These are phyloP conservation scores for Pyrrhia umbra DNA, from an alignment of 2,888 invertebrate genomes.

Conservation along the genomic window DNA sequence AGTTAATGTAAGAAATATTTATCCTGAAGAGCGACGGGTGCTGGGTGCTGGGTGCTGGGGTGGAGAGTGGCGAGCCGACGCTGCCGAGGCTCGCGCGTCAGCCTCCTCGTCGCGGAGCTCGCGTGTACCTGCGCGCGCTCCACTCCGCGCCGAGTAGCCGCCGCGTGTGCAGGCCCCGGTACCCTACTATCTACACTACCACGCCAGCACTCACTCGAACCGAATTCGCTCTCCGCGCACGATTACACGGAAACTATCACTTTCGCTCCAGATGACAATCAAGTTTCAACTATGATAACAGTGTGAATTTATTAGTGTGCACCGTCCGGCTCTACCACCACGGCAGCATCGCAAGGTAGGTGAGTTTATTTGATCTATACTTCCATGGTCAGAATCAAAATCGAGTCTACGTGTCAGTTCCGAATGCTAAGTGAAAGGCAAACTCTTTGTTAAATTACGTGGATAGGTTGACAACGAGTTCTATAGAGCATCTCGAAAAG, in stretches of 20 bases:
- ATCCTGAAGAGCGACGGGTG: constrained; percentile 22
- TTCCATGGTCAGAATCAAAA: constrained; percentile 75
- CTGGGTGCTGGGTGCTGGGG: constrained; percentile 15
- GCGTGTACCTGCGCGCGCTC: constrained; percentile 62
- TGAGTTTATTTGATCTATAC: constrained; percentile 70
- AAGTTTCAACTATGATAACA: constrained; percentile 75
- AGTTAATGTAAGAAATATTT: constrained; percentile 5
- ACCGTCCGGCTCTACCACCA: constrained; percentile 68
- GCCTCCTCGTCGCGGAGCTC: constrained; percentile 41
- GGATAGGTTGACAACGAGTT: constrained; percentile 75
- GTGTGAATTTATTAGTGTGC: constrained; percentile 79
- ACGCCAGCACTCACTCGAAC: constrained; percentile 73
- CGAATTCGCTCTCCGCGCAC: constrained; percentile 64
- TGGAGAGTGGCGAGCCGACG: constrained; percentile 21
- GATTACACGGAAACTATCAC: constrained; percentile 79
- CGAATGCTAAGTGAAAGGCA: constrained; percentile 88
- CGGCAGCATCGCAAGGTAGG: constrained; percentile 78
- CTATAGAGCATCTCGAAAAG: constrained; percentile 62
- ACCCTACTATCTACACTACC: constrained; percentile 43
- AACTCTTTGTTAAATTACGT: constrained; percentile 86
- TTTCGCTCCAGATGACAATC: constrained; percentile 76
- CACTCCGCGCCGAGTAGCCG: constrained; percentile 77
- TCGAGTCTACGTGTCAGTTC: constrained; percentile 87
- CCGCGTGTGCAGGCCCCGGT: constrained; percentile 79
- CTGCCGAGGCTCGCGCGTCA: constrained; percentile 51